phyloP scores from a whole-genome alignment of 2,888 invertebrate genomes.

The Dexiosoma caninum region DNA sequence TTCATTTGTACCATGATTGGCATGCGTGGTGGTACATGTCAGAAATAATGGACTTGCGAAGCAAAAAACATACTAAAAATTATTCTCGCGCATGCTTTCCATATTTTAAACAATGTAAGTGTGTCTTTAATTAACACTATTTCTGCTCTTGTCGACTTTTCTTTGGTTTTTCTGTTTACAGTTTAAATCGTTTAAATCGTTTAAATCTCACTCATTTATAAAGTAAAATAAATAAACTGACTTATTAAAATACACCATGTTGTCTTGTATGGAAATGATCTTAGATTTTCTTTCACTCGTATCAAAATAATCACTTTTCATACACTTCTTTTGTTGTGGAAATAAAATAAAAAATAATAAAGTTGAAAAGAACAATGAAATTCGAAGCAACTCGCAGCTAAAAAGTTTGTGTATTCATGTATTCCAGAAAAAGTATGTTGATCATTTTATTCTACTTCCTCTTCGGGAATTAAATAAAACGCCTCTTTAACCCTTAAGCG shows the following conservation, averaged over 20 bases:
- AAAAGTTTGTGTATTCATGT: neutral
- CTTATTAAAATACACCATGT: neutral
- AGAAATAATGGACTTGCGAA: neutral
- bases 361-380: conserved; percentile 4
- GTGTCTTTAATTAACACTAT: neutral
- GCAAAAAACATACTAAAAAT: neutral
- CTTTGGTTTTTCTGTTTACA: no score
- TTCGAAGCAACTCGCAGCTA: neutral
- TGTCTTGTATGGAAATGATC: conserved; percentile 19
- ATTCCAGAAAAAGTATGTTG: neutral
- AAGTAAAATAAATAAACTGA: conserved; percentile 31
- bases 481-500: conserved; percentile 17
- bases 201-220: conserved; percentile 14
- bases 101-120: neutral
- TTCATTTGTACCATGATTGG: no score
- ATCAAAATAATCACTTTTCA: conserved; percentile 5
- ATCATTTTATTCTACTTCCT: neutral
- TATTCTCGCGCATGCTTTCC: neutral
- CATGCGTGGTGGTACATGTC: no score
- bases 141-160: no score
- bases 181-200: no score
- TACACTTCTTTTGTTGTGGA: conserved; percentile 11
- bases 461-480: neutral
- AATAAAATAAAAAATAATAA: neutral
- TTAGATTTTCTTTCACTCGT: neutral